Base-by-base conservation (phyloP, 2,113 vertebrate species). In the Nibea coibor region DNA sequence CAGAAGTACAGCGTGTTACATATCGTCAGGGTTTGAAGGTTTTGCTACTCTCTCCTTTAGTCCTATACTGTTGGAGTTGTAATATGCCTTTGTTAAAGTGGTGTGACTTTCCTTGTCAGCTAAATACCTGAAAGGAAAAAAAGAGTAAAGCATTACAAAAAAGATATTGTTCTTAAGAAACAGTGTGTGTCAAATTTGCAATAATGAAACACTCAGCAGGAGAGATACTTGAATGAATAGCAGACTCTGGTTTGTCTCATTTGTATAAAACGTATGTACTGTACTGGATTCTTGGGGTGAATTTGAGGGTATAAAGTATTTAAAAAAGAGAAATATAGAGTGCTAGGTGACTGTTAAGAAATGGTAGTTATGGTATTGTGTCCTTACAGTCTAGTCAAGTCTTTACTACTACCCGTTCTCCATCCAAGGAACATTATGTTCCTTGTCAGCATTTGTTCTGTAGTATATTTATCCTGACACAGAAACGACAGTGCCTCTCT, bases 361-460 rank as follows among this genome's bases (percentile, higher is more conserved):
- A 35, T 28, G 72, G 10, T n/a, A 35, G 45, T 26, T 63, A 14
- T 64, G 59, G 10, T 57, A 10, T 42, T 48, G 3, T 43, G 31
- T 59, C 20, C 28, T 59, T 56, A 61, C 24, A 71, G 24, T 35
- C 5, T 35, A n/a, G 31, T 70, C 20, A 70, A 16, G 28, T 39
- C 4, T 63, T 47, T 19, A 12, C 57, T 19, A 12, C 57, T 24
- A 11, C n/a, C 51, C 50, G 64, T 45, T 62, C 48, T 78, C 66
- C 50, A 95, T 91, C 87, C 94, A 68, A 95, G 94, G 93, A 96
- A 95, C 94, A 94, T 80, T 51, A 31, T 24, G 35, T 81, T 48
- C 51, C 63, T 75, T 62, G 79, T 75, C 67, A 61, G 56, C 24
- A 58, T 75, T 80, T 84, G 71, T 78, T 79, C 78, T 76, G 54